Evolutionary conservation across 2,888 invertebrate genomes (phyloP).

Genomic region (Temnothorax ravouxi): DNA sequence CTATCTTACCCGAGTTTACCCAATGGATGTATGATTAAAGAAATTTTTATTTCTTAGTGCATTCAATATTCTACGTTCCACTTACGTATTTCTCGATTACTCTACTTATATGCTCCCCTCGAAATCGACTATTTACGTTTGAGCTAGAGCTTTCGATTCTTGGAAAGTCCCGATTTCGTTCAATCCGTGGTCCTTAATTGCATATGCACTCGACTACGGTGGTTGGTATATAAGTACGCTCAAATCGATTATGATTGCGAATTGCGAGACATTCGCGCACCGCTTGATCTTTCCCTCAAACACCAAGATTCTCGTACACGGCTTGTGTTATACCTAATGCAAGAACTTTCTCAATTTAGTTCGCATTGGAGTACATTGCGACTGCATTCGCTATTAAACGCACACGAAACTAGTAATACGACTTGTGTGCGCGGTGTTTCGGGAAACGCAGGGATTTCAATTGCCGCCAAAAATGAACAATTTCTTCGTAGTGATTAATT

Average conservation of each 20-base stretch:
- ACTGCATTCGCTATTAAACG: constrained; percentile 55
- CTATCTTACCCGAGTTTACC: too few species aligned
- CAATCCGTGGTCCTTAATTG: constrained; percentile 43
- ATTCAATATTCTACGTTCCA: not conserved
- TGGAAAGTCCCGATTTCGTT: constrained; percentile 21
- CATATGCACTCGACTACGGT: not conserved
- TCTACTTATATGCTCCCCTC: not conserved
- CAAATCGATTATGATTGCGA: constrained; percentile 54
- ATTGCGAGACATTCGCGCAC: constrained; percentile 40
- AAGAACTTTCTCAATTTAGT: constrained; percentile 67
- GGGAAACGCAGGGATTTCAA: constrained; percentile 7
- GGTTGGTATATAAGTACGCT: constrained; percentile 16
- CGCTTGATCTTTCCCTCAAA: constrained; percentile 46
- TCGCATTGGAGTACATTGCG: constrained; percentile 47
- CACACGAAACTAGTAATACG: constrained; percentile 36
- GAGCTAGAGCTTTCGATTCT: not conserved
- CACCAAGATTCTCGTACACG: constrained; percentile 63
- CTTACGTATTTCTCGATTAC: not conserved
- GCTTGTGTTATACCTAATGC: constrained; percentile 53
- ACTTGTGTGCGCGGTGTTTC: constrained; percentile 13
- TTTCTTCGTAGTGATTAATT: constrained; percentile 26
- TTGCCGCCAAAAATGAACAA: constrained; percentile 22
- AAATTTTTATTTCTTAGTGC: not conserved
- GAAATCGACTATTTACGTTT: not conserved
- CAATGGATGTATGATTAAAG: too few species aligned